Evolutionary conservation across 2,888 invertebrate species (phyloP).

Genomic region (Phengaris arion): DNA sequence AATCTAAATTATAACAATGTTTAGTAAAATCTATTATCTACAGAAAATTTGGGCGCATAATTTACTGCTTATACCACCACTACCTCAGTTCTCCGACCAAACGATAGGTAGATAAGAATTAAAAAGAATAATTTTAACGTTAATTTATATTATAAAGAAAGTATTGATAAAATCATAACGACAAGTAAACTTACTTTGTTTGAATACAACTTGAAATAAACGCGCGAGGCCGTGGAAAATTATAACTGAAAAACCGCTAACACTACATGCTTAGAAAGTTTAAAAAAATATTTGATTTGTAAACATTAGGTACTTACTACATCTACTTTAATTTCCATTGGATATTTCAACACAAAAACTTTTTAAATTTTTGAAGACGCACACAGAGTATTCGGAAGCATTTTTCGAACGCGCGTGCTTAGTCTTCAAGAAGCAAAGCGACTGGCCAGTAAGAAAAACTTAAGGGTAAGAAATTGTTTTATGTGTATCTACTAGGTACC

Average conservation of each 20-base stretch:
- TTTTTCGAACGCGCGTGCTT: constrained; percentile 33
- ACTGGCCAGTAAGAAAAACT: constrained; percentile 37
- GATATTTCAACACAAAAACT: constrained; percentile 36
- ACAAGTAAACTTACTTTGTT: neutral
- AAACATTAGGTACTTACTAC: constrained; percentile 55
- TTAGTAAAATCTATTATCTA: no score
- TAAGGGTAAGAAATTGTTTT: constrained; percentile 29
- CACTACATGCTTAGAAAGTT: neutral
- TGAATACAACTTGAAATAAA: neutral
- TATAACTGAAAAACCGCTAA: neutral
- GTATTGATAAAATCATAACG: neutral
- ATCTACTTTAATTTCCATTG: constrained; percentile 69
- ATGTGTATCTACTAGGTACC: neutral
- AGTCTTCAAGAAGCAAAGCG: constrained; percentile 33
- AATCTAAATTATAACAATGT: no score
- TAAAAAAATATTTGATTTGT: neutral
- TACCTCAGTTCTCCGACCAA: no score
- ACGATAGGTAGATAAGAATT: neutral
- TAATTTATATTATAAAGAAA: neutral
- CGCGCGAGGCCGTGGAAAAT: neutral
- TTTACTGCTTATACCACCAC: no score
- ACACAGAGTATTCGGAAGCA: constrained; percentile 24
- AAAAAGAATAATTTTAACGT: neutral
- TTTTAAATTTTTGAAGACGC: constrained; percentile 24
- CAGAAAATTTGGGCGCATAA: no score